Percentiles rank a stretch among this genome's conserved stretches.
Evolutionary conservation across 2,113 vertebrate species (phyloP).

Genomic region (Megaceryle torquata): DNA sequence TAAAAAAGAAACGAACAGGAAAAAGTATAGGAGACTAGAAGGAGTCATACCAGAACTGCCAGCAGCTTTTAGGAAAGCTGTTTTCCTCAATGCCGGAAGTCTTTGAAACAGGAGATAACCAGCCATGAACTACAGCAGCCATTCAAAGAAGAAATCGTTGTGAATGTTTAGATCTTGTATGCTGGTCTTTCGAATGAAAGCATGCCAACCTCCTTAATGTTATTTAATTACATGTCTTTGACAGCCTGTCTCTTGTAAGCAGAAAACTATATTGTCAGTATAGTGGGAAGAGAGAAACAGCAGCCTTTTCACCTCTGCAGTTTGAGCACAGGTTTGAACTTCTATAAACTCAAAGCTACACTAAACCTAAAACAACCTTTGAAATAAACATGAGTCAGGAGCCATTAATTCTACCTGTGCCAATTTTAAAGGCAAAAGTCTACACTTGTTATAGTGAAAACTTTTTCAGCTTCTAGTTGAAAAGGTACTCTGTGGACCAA

Average conservation of each 20-base stretch:
- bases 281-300: not conserved
- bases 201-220: not conserved
- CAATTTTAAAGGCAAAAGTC: not conserved
- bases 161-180: not conserved
- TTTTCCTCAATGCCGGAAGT: not conserved
- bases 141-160: not conserved
- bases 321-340: not conserved
- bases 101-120: slow-evolving; percentile 38
- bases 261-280: not conserved
- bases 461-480: not conserved
- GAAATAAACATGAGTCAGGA: not conserved
- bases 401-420: not conserved
- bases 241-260: not conserved
- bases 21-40: slow-evolving; percentile 10
- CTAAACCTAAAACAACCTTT: not conserved
- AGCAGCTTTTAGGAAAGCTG: slow-evolving; percentile 4
- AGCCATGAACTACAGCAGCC: not conserved
- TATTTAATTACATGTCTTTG: not conserved
- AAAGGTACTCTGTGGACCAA: not conserved
- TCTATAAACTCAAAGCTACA: not conserved
- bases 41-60: not conserved
- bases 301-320: not conserved
- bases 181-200: not conserved
- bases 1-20: slow-evolving; percentile 33
- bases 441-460: not conserved